Base-by-base conservation (phyloP, 2,113 vertebrate genomes). In the Solea senegalensis region DNA sequence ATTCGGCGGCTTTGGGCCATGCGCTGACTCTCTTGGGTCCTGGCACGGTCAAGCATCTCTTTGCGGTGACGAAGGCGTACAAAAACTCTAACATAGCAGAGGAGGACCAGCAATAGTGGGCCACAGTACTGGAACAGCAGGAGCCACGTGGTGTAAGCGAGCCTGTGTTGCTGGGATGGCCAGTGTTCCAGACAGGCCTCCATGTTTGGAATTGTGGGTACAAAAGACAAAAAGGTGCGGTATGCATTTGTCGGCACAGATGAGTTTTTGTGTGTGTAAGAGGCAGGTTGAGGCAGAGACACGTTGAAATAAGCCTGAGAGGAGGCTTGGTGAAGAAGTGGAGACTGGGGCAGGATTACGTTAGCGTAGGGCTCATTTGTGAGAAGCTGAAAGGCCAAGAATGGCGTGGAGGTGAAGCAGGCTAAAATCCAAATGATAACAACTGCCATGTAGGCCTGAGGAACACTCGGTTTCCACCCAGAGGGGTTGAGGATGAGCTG, bases 401-500 rank as follows among this genome's bases (percentile, higher is more conserved):
- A 96, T 9, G 97, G 97, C 15, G 97, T 75, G 11, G 96, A 96
- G 65, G 95, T 93, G 76, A 95, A 86, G 65, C 93, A 92, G 1
- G 96, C 95, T 34, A 96, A 71, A 65, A 89, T 88, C 97, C 97
- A 98, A 80, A 95, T 94, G 10, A 93, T 59, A 73, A 91, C 77
- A 8, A 98, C 93, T 1, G 91, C 94, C 57, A 92, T 67, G 71
- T 96, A 96, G 40, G 96, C 96, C 81, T 98, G 96, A 13, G 89
- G 85, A 55, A 94, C 66, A 9, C 89, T 96, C 55, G 97, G 96
- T 77, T 94, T 97, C 96, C 96, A 98, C 11, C 96, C 96, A 8
- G 95, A 95, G 0, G 96, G 97, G 63, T 98, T 94, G 65, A 96
- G 93, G 74, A 98, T 97, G 68, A 98, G 96, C 82, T 98, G 97